Base-by-base conservation (phyloP, 23 tunicate species). In the Halocynthia roretzi region DNA sequence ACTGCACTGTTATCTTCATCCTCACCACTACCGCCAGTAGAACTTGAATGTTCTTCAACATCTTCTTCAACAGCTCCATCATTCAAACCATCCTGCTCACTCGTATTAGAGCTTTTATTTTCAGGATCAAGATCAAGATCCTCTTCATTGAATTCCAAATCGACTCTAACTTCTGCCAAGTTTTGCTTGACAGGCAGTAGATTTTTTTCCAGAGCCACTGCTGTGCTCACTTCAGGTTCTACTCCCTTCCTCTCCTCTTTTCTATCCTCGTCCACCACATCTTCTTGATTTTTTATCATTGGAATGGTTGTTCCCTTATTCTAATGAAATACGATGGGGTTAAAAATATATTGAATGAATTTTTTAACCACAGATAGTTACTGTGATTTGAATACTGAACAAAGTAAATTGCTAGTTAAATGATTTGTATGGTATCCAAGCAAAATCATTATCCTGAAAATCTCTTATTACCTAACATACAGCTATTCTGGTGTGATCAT, bases 101-200 rank as follows among this genome's bases (percentile, higher is more conserved):
- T 51, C 7, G 50, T 49, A n/a, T 17, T 8, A 6, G 58, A 50
- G 31, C 48, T 58, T n/a, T 31, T 22, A 14, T 74, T 56, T 62
- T 82, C 85, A 72, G 2, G 60, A n/a, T 68, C 69, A 20, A 8
- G 62, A 22, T 76, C 82, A 67, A 8, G 62, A 22, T 76, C 82
- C 54, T 83, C 87, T n/a, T 77, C 78, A 53, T 56, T 54, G 66
- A 91, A 91, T 7, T 71, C 73, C 10, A 87, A 76, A 7, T 88
- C 97, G 1, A 91, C 81, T 77, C 81, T 91, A 7, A 91, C 86
- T 51, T 85, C 86, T 5, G 84, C 61, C 7, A 91, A 77, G 67
- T 91, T 84, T 61, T 91, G 97, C 10, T 77, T 54, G 53, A 91
- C 76, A 7, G 83, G 84, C 57, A 74, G 77, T 0, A 91, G 83